A percentile compares a stretch with the other conserved stretches of the same genome.
phyloP scores from a whole-genome alignment of 2,888 invertebrate genomes.

The Ophion costatus region DNA sequence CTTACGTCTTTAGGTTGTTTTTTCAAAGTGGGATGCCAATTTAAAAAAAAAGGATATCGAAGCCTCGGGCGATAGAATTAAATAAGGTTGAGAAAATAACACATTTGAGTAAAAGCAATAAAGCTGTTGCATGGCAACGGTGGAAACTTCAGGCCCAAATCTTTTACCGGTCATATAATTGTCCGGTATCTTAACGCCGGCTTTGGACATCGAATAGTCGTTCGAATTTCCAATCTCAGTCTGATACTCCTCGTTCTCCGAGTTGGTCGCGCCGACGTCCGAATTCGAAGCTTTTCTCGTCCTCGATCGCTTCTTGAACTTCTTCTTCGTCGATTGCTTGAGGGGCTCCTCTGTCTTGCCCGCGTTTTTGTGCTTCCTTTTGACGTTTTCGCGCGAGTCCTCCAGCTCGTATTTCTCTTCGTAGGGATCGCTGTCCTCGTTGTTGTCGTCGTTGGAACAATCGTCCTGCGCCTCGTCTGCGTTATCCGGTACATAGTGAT shows the following conservation, averaged over 20 bases:
- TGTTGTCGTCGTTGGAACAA: conserved; percentile 70
- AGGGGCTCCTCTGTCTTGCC: conserved; percentile 68
- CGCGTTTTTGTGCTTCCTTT: conserved; percentile 73
- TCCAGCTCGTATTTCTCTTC: conserved; percentile 67
- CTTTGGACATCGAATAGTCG: conserved; percentile 63
- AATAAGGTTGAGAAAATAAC: no score
- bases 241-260: conserved; percentile 76
- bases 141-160: background rate
- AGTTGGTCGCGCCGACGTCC: conserved; percentile 62
- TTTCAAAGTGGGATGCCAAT: background rate
- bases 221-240: conserved; percentile 67
- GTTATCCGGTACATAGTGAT: conserved; percentile 67
- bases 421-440: conserved; percentile 55
- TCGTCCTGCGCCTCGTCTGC: conserved; percentile 56
- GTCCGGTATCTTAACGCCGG: conserved; percentile 77
- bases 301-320: conserved; percentile 72
- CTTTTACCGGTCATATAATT: conserved; percentile 81
- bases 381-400: conserved; percentile 61
- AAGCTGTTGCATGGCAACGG: no score
- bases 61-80: background rate
- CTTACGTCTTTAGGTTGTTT: background rate
- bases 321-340: conserved; percentile 72
- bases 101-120: background rate
- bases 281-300: conserved; percentile 60
- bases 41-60: no score